phyloP scores from a whole-genome alignment of 2,797 vertebrate genomes.

The Miichthys miiuy region DNA sequence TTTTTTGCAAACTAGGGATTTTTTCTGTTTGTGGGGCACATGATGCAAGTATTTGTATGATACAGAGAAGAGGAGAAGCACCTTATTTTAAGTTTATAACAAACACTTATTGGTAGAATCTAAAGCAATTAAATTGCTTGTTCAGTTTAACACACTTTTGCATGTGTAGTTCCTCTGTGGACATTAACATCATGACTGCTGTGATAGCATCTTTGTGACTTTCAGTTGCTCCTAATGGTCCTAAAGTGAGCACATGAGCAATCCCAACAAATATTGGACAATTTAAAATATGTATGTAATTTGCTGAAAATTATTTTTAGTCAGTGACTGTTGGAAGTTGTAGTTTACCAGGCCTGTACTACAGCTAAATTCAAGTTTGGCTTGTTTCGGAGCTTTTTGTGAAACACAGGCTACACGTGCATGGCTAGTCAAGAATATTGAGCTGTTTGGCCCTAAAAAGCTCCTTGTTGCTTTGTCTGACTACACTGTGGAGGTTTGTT shows the following conservation, averaged over 20 bases:
- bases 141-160: neutral
- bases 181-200: neutral
- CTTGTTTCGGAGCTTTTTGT: neutral
- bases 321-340: neutral
- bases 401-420: conserved; percentile 8
- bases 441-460: neutral
- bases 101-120: neutral
- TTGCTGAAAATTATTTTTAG: neutral
- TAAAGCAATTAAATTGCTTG: neutral
- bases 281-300: neutral
- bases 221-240: neutral
- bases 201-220: neutral
- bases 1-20: neutral
- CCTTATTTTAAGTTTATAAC: neutral
- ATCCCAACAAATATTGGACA: neutral
- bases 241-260: neutral
- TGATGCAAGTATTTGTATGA: neutral
- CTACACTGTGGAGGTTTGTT: conserved; percentile 5
- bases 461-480: neutral
- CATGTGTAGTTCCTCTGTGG: conserved; percentile 5
- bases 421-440: neutral
- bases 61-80: neutral
- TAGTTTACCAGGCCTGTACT: neutral
- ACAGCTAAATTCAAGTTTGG: neutral
- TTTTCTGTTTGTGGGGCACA: neutral